Percentiles rank a stretch among this genome's conserved stretches.
Evolutionary conservation across 2,113 vertebrate genomes (phyloP).

Genomic region (Chamaetylas fuelleborni): DNA sequence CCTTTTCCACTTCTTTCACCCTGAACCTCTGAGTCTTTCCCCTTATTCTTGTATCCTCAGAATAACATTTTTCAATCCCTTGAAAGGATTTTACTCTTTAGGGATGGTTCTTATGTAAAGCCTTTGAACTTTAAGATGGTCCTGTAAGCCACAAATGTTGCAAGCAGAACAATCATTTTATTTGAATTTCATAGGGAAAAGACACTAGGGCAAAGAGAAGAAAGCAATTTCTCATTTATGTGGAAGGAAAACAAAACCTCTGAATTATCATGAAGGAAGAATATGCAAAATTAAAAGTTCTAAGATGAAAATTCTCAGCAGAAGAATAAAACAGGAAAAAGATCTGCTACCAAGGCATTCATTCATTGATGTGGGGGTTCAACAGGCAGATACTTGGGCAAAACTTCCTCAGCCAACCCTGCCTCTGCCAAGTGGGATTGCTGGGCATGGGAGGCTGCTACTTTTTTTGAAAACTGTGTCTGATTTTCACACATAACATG

Average conservation of each 20-base stretch:
- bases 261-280: not conserved
- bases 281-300: not conserved
- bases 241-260: not conserved
- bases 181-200: constrained; percentile 14
- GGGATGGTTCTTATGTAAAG: not conserved
- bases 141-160: not conserved
- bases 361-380: not conserved
- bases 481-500: not conserved
- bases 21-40: not conserved
- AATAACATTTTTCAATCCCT: not conserved
- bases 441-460: not conserved
- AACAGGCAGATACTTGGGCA: not conserved
- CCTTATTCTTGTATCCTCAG: not conserved
- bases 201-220: not conserved
- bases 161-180: not conserved
- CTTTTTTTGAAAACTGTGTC: not conserved
- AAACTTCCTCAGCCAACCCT: not conserved
- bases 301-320: not conserved
- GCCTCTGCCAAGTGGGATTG: not conserved
- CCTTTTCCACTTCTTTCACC: not conserved
- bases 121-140: constrained; percentile 12
- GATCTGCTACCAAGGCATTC: not conserved
- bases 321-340: not conserved
- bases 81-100: constrained; percentile 27
- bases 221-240: not conserved